Conservation (phyloP, 2,113 vertebrate species). For the Ranitomeya variabilis region DNA sequence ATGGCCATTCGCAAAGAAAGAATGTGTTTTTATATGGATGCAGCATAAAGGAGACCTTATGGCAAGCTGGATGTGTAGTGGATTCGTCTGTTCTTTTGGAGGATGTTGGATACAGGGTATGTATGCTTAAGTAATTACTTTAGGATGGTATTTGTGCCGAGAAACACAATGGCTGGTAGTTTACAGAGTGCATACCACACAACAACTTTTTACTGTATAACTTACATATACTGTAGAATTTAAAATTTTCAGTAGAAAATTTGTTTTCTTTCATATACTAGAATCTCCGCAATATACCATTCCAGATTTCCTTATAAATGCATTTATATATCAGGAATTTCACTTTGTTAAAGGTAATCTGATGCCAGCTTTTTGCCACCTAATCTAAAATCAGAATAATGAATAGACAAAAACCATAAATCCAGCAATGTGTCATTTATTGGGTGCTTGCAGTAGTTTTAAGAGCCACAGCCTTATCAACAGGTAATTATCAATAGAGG, state of each 20-base stretch:
- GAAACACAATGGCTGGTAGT: not conserved
- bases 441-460: too few species aligned
- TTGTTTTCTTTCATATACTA: not conserved
- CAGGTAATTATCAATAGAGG: too few species aligned
- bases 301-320: not conserved
- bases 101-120: conserved; percentile 85
- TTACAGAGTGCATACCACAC: too few species aligned
- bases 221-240: not conserved
- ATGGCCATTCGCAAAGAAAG: conserved; percentile 91
- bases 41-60: conserved; percentile 89
- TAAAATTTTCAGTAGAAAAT: too few species aligned
- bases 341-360: too few species aligned
- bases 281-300: not conserved
- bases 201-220: too few species aligned
- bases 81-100: conserved; percentile 74
- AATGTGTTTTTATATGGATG: conserved; percentile 93
- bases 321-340: too few species aligned
- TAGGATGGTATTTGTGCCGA: not conserved
- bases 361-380: too few species aligned
- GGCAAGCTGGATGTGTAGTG: conserved; percentile 79
- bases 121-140: not conserved
- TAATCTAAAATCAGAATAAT: too few species aligned
- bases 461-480: too few species aligned
- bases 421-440: too few species aligned
- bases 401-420: too few species aligned